phyloP scores from a whole-genome alignment of 2,797 vertebrate species.

The Falco cherrug region DNA sequence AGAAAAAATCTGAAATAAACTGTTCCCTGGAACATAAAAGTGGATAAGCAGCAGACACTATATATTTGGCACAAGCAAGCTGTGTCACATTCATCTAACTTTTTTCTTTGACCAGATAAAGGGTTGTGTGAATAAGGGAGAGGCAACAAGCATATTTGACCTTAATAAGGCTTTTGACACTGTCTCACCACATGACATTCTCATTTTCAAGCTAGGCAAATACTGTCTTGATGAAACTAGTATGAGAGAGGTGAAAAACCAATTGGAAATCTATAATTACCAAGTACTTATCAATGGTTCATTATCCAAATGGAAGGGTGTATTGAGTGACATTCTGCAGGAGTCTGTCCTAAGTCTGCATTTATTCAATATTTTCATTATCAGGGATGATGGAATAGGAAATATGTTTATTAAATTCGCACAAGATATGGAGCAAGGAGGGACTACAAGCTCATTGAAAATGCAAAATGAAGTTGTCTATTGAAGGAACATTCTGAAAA shows the following conservation, averaged over 20 bases:
- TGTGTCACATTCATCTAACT: background rate
- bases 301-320: conserved; percentile 55
- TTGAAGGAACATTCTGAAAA: conserved; percentile 9
- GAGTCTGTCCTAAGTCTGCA: conserved; percentile 31
- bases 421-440: conserved; percentile 48
- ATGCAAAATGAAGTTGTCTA: conserved; percentile 43
- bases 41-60: rapidly evolving
- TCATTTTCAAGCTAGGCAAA: conserved; percentile 30
- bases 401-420: conserved; percentile 61
- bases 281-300: conserved; percentile 41
- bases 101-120: background rate
- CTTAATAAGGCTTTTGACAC: conserved; percentile 30
- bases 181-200: background rate
- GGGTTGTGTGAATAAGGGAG: background rate
- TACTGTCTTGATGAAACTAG: background rate
- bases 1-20: background rate
- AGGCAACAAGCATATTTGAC: conserved; percentile 13
- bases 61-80: background rate
- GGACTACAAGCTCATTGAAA: background rate
- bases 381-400: conserved; percentile 24
- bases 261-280: conserved; percentile 62
- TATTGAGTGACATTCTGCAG: conserved; percentile 68
- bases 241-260: conserved; percentile 17
- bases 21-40: background rate
- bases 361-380: conserved; percentile 71